A percentile compares a stretch with the other conserved stretches of the same genome.
Evolutionary conservation across 2,797 vertebrate species (phyloP).

Genomic region (Scolopax rusticola): DNA sequence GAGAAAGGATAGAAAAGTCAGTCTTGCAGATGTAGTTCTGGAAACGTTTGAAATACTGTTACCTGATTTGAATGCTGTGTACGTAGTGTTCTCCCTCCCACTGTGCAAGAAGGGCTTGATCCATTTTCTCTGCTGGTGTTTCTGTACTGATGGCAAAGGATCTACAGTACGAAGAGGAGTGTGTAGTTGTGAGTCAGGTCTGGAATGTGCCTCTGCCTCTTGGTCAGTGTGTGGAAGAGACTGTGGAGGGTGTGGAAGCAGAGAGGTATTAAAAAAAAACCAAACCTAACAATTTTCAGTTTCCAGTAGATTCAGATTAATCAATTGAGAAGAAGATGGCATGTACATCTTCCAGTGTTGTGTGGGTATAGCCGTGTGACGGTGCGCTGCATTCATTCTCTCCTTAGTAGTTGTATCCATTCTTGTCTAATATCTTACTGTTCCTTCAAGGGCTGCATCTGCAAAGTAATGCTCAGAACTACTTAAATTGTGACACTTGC

Average conservation of each 20-base stretch:
- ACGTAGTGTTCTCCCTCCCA: neutral
- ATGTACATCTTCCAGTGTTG: rapidly evolving
- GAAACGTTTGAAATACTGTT: neutral
- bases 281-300: neutral
- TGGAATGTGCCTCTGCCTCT: neutral
- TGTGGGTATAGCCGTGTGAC: neutral
- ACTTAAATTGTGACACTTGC: neutral
- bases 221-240: rapidly evolving
- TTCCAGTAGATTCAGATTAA: neutral
- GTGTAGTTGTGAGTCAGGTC: neutral
- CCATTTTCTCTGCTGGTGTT: neutral
- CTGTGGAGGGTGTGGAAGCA: rapidly evolving
- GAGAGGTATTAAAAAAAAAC: neutral
- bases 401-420: neutral
- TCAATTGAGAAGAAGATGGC: neutral
- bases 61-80: neutral
- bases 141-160: neutral
- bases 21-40: neutral
- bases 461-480: neutral
- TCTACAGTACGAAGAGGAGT: neutral
- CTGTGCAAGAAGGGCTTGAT: no score
- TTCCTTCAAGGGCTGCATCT: neutral
- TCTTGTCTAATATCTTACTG: neutral
- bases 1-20: neutral
- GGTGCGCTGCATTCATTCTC: neutral